Evolutionary conservation across 2,113 vertebrate species (phyloP).

Genomic region (Pycnonotus jocosus): DNA sequence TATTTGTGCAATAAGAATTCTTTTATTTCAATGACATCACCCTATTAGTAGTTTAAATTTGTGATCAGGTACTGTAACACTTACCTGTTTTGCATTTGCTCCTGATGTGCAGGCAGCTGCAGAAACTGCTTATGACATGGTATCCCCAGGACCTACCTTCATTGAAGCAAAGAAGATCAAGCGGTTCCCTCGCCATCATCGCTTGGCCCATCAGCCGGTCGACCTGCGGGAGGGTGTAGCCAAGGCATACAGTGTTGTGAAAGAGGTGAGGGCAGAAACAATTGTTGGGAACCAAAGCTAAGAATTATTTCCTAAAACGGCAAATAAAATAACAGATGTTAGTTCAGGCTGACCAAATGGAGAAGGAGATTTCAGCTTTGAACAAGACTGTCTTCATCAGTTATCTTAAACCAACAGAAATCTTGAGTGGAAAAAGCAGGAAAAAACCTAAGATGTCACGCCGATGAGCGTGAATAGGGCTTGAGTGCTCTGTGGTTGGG

Average conservation of each 20-base stretch:
- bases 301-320: neutral
- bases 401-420: neutral
- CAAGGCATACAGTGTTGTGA: conserved; percentile 95
- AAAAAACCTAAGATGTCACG: neutral
- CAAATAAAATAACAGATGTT: neutral
- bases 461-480: neutral
- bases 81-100: neutral
- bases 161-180: conserved; percentile 82
- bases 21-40: neutral
- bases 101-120: conserved; percentile 83
- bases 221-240: conserved; percentile 95
- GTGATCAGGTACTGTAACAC: neutral
- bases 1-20: neutral
- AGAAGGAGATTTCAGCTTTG: neutral
- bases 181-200: conserved; percentile 85
- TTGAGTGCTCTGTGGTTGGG: neutral
- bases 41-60: neutral
- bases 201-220: conserved; percentile 90
- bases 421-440: neutral
- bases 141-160: conserved; percentile 89
- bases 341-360: neutral
- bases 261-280: conserved; percentile 80
- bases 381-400: neutral
- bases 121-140: conserved; percentile 98
- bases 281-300: neutral